phyloP scores from a whole-genome alignment of 1,140 invertebrate genomes.

The Neuroterus valhalla region DNA sequence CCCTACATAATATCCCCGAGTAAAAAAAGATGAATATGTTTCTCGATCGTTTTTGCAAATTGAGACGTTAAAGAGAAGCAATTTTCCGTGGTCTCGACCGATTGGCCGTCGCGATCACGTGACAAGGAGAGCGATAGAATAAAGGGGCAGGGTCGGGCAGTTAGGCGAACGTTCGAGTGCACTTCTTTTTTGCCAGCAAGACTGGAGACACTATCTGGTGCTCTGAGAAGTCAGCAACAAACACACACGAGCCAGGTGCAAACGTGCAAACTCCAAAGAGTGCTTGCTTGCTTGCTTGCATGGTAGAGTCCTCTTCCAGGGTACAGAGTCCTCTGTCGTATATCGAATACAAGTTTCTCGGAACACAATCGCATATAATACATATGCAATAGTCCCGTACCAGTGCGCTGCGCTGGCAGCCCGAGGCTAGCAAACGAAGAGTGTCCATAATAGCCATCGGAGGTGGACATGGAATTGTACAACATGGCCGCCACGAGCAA shows the following conservation, averaged over 20 bases:
- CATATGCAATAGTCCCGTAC: slow-evolving; percentile 69
- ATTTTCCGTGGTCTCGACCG: slow-evolving; percentile 33
- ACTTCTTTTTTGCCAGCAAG: slow-evolving; percentile 32
- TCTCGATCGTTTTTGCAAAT: slow-evolving; percentile 46
- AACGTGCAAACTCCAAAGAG: slow-evolving; percentile 52
- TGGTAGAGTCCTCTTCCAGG: slow-evolving; percentile 57
- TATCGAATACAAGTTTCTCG: slow-evolving; percentile 72
- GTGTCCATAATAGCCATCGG: slow-evolving; percentile 52
- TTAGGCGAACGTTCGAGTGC: slow-evolving; percentile 9
- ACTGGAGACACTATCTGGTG: slow-evolving; percentile 51
- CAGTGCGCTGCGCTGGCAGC: slow-evolving; percentile 53
- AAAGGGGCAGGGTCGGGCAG: slow-evolving; percentile 16
- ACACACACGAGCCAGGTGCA: slow-evolving; percentile 65
- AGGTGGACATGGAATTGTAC: slow-evolving; percentile 61
- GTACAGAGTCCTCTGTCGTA: slow-evolving; percentile 66
- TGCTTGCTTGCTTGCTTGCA: no score
- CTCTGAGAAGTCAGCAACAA: slow-evolving; percentile 56
- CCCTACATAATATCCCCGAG: not conserved
- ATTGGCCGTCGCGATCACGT: slow-evolving; percentile 37
- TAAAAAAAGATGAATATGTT: not conserved
- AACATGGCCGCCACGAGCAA: slow-evolving; percentile 63
- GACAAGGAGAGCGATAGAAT: slow-evolving; percentile 40
- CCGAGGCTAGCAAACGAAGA: slow-evolving; percentile 54
- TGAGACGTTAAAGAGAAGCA: slow-evolving; percentile 41
- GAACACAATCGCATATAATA: slow-evolving; percentile 74